These are phyloP conservation scores for Sorex maritimensis DNA, from an alignment of 2,797 vertebrate genomes.

Conservation along the genomic window DNA sequence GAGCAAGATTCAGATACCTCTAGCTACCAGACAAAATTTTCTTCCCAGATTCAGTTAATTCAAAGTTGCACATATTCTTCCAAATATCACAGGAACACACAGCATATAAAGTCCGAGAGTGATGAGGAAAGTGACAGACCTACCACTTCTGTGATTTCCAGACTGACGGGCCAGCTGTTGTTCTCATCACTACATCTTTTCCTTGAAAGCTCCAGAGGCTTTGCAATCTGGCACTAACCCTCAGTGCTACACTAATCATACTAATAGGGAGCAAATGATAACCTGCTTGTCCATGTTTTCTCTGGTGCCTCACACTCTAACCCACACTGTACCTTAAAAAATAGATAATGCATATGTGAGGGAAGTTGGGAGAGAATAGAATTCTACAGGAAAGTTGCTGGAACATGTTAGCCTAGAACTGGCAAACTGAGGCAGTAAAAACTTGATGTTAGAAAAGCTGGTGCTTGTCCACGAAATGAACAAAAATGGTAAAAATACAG, in stretches of 20 bases:
- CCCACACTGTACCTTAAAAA: neutral
- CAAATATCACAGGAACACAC: slow-evolving; percentile 80
- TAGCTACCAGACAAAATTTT: slow-evolving; percentile 52
- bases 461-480: slow-evolving; percentile 81
- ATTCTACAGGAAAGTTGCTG: neutral
- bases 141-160: slow-evolving; percentile 77
- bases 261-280: slow-evolving; percentile 68
- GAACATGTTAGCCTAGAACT: slow-evolving; percentile 2
- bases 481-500: slow-evolving; percentile 81
- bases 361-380: neutral
- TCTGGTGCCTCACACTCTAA: slow-evolving; percentile 38
- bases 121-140: slow-evolving; percentile 85
- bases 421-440: slow-evolving; percentile 4
- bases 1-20: slow-evolving; percentile 10
- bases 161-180: slow-evolving; percentile 79
- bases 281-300: slow-evolving; percentile 60
- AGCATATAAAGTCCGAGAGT: slow-evolving; percentile 74
- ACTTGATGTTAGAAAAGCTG: slow-evolving; percentile 64
- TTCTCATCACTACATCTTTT: slow-evolving; percentile 77
- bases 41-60: slow-evolving; percentile 71
- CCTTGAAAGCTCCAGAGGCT: slow-evolving; percentile 39
- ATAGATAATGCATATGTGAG: neutral
- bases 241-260: slow-evolving; percentile 56
- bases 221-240: slow-evolving; percentile 72
- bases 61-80: slow-evolving; percentile 79